Evolutionary conservation across 2,888 invertebrate species (phyloP).

Genomic region (Diploptera punctata): DNA sequence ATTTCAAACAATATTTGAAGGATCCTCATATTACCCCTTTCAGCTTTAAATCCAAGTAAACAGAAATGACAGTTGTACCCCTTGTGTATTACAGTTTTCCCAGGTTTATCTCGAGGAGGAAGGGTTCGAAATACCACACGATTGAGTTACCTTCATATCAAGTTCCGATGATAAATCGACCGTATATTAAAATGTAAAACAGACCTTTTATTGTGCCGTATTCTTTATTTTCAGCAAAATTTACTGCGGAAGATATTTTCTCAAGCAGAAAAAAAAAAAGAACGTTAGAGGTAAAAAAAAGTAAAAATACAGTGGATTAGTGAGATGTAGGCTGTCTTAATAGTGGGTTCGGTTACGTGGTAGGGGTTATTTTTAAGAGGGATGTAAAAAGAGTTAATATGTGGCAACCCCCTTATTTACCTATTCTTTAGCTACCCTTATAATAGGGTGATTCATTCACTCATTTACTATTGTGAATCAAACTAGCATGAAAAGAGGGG

Average conservation of each 20-base stretch:
- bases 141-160: slow-evolving; percentile 11
- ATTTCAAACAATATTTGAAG: too few relatives aligned
- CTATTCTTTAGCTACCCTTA: slow-evolving; percentile 24
- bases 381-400: slow-evolving; percentile 35
- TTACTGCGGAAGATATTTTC: slow-evolving; percentile 22
- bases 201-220: slow-evolving; percentile 1
- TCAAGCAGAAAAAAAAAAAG: slow-evolving; percentile 20
- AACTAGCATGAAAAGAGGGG: slow-evolving; percentile 30
- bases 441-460: slow-evolving; percentile 27
- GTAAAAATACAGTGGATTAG: background rate
- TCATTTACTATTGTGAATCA: slow-evolving; percentile 35
- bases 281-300: background rate
- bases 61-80: background rate
- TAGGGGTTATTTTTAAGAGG: slow-evolving; percentile 8
- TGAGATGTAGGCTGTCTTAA: slow-evolving; percentile 4
- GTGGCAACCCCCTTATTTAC: slow-evolving; percentile 37
- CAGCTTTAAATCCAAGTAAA: background rate
- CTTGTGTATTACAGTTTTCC: background rate
- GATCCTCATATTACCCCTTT: background rate
- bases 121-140: slow-evolving; percentile 9
- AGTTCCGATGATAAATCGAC: slow-evolving; percentile 12
- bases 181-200: background rate
- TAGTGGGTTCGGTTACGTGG: slow-evolving; percentile 16
- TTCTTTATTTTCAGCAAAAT: slow-evolving; percentile 9
- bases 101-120: background rate